Percentiles rank a stretch among this genome's conserved stretches.
These are phyloP conservation scores for Wiebesia pumilae DNA, from an alignment of 1,140 invertebrate species.

Conservation along the genomic window DNA sequence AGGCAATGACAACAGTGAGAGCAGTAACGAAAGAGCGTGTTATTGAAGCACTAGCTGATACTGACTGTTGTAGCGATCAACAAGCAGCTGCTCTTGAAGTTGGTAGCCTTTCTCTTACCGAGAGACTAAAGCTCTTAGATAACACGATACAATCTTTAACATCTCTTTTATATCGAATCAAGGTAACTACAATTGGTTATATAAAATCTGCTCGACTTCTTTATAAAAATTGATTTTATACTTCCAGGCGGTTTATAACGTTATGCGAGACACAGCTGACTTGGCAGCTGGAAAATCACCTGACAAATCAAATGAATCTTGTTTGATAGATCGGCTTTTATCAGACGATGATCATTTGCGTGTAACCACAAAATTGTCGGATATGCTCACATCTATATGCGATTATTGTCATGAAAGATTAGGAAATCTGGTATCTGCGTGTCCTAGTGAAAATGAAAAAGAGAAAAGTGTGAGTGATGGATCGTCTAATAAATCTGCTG, in stretches of 20 bases:
- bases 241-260: conserved; percentile 80
- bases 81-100: conserved; percentile 73
- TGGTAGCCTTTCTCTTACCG: conserved; percentile 79
- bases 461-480: conserved; percentile 64
- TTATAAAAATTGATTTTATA: neutral
- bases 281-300: conserved; percentile 75
- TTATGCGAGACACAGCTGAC: conserved; percentile 81
- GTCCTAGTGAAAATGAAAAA: conserved; percentile 81
- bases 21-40: conserved; percentile 92
- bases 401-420: conserved; percentile 94
- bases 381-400: conserved; percentile 86
- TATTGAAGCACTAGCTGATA: conserved; percentile 84
- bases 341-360: conserved; percentile 81
- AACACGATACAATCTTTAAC: conserved; percentile 80
- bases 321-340: conserved; percentile 81
- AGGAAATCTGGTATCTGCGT: conserved; percentile 87
- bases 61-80: conserved; percentile 77
- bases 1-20: conserved; percentile 91
- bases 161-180: conserved; percentile 77
- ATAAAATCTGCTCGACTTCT: neutral
- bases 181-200: conserved; percentile 71
- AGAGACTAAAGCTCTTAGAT: conserved; percentile 87
- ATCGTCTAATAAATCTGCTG: conserved; percentile 56
- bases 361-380: conserved; percentile 82
- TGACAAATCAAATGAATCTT: conserved; percentile 63